Evolutionary conservation across 2,113 vertebrate species (phyloP).

Genomic region (Erythrocercus mccallii): DNA sequence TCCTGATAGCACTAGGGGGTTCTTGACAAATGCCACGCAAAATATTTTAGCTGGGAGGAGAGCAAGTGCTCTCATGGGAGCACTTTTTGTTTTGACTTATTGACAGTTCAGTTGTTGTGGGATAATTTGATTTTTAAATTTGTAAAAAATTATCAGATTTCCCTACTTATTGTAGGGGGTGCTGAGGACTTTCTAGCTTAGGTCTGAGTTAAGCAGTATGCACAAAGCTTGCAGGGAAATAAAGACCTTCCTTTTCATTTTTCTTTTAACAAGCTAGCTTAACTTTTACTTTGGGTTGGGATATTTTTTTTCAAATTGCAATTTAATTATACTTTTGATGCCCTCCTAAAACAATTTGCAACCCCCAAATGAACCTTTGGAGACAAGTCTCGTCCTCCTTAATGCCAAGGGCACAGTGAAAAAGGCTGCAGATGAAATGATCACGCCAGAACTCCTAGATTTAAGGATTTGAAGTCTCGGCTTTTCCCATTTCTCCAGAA

Average conservation of each 20-base stretch:
- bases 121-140: neutral
- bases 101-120: neutral
- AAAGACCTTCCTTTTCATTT: neutral
- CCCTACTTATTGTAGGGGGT: neutral
- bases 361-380: neutral
- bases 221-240: neutral
- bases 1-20: neutral
- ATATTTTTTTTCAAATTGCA: neutral
- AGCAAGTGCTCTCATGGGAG: accelerated
- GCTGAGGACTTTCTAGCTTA: neutral
- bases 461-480: neutral
- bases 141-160: neutral
- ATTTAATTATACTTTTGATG: neutral
- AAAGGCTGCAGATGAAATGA: neutral
- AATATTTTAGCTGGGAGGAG: neutral
- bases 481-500: neutral
- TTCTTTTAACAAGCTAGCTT: neutral
- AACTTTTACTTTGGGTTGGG: neutral
- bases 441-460: neutral
- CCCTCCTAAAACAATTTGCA: neutral
- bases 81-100: neutral
- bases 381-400: neutral
- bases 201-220: neutral
- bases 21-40: neutral
- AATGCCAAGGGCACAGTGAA: neutral